Base-by-base conservation (phyloP, 2,113 vertebrate species). In the Xenopus laevis region DNA sequence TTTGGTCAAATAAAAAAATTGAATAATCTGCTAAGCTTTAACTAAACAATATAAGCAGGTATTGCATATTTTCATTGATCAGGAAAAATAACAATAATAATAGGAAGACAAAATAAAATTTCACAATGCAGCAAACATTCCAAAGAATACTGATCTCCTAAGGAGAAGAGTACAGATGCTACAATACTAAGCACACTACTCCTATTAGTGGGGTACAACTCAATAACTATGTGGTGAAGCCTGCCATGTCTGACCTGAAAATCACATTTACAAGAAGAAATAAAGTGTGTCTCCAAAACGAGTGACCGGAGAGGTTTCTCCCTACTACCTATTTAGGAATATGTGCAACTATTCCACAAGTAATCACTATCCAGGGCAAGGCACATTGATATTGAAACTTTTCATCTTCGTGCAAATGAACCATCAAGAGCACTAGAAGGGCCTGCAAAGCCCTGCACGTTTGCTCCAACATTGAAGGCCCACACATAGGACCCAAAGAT, bases 21-120 rank as follows among this genome's bases (percentile, higher is more conserved):
- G 71, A 78, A 47, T 87, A 82, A 86, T 84, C 53, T 65, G 88
- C 91, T 93, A 94, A 91, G 87, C 86, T 82, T 89, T 86, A 60
- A 92, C 89, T 91, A 93, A 84, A 90, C 90, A 92, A 95, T 94
- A 95, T 93, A 95, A 95, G 93, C 92, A 94, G 91, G 89, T 94
- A 93, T 98, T 99, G 95, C 95, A 98, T 98, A 96, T 95, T 92
- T 93, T 94, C 93, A 95, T 90, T 92, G 91, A 91, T 92, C 89
- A 89, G 90, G 92, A 88, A 84, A 87, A 60, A 68, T 46, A 61
- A 69, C 45, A 84, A 80, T 78, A 89, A 82, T 82, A 87, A 91
- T 89, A 92, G 91, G 92, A 92, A 92, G 92, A 93, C 88, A 91
- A 93, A 93, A 91, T 88, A 93, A 91, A 87, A 88, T 84, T 89